These are phyloP conservation scores for Spodoptera litura DNA, from an alignment of 1,140 invertebrate species.

Conservation along the genomic window DNA sequence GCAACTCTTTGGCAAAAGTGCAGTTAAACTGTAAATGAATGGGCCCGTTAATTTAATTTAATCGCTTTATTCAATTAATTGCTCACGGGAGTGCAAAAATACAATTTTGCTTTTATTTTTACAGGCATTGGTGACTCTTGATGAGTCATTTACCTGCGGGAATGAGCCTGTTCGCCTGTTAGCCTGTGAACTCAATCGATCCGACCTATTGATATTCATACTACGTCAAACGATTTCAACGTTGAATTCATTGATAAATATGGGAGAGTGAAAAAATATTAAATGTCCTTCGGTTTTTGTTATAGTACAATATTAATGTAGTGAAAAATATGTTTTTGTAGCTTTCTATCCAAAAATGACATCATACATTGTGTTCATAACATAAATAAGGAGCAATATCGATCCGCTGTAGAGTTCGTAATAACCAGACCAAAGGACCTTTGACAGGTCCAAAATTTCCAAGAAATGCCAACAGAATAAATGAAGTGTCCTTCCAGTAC, in stretches of 20 bases:
- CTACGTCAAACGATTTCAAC: neutral
- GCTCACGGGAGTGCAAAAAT: slow-evolving; percentile 40
- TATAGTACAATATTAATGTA: too few species aligned
- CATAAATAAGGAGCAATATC: too few species aligned
- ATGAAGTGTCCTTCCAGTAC: too few species aligned
- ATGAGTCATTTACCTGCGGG: slow-evolving; percentile 28
- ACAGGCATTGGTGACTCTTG: slow-evolving; percentile 8
- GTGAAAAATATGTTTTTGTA: too few species aligned
- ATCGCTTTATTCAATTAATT: slow-evolving; percentile 48
- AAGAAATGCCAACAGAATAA: too few species aligned
- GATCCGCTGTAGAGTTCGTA: too few species aligned
- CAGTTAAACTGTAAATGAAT: slow-evolving; percentile 45
- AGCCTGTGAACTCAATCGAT: neutral
- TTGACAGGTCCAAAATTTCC: too few species aligned
- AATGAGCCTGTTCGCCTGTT: neutral
- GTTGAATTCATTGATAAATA: neutral
- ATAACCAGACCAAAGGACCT: too few species aligned
- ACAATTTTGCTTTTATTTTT: slow-evolving; percentile 40
- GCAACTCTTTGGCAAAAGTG: slow-evolving; percentile 39
- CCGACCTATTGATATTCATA: slow-evolving; percentile 3
- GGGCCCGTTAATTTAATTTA: slow-evolving; percentile 47
- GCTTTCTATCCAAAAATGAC: too few species aligned
- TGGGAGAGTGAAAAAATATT: too few species aligned
- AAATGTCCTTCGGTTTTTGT: too few species aligned
- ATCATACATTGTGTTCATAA: too few species aligned